Conservation (phyloP, 2,113 vertebrate species). For the Pontoporia blainvillei region DNA sequence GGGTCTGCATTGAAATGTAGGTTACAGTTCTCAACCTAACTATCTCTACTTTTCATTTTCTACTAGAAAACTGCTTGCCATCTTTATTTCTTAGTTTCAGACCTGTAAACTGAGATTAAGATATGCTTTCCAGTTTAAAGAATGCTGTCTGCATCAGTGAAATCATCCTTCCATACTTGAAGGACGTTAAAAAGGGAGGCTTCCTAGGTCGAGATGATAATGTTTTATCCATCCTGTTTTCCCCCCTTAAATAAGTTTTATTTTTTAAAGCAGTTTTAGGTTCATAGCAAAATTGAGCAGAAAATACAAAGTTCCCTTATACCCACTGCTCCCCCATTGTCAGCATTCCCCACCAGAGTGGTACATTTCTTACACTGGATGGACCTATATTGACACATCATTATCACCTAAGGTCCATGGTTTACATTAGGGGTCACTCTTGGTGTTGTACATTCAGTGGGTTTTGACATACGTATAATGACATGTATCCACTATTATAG, state of each 20-base stretch:
- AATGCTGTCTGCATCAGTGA: neutral
- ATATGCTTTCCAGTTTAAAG: neutral
- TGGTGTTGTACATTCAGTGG: neutral
- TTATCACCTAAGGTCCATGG: neutral
- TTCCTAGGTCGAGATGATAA: neutral
- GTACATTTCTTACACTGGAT: neutral
- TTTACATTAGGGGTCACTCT: neutral
- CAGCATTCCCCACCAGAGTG: neutral
- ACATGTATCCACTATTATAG: neutral
- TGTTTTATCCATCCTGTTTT: neutral
- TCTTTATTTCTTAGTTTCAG: slow-evolving; percentile 8
- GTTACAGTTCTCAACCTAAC: neutral
- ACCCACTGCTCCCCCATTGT: fast-evolving
- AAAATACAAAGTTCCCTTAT: neutral
- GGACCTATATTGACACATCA: neutral
- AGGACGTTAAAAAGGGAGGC: neutral
- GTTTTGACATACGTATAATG: neutral
- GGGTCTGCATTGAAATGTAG: neutral
- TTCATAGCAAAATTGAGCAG: neutral
- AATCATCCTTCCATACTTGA: neutral
- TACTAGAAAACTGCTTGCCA: neutral
- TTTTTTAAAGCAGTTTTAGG: neutral
- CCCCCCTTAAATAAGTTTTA: neutral
- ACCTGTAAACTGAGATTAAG: neutral
- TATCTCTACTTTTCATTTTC: neutral